Percentiles rank a stretch among this genome's conserved stretches.
Conservation (phyloP, 2,113 vertebrate species). For the Notothenia rossii region DNA sequence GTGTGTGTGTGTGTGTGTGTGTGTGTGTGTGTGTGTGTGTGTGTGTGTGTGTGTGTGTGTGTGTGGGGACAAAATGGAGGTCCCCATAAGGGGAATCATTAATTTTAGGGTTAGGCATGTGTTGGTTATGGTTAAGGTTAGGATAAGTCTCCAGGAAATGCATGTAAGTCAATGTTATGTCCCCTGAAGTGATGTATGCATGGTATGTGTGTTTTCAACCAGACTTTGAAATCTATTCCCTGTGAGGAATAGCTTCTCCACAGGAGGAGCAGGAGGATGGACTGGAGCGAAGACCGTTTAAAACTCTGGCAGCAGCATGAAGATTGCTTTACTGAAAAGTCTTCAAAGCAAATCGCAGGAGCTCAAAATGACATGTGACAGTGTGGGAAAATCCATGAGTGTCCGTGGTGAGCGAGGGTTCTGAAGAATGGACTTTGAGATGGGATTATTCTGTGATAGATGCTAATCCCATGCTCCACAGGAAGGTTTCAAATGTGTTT, state of each 20-base stretch:
- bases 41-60: no score
- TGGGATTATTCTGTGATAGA: not conserved
- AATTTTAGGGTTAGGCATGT: no score
- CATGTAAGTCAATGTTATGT: no score
- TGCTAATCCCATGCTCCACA: not conserved
- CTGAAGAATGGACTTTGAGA: not conserved
- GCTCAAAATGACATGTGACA: not conserved
- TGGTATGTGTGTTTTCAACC: no score
- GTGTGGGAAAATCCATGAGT: not conserved
- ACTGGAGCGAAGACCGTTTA: conserved; percentile 2
- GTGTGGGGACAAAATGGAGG: no score
- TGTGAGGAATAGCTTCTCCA: not conserved
- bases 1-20: no score
- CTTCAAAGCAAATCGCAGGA: conserved; percentile 9
- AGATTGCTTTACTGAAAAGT: conserved; percentile 19
- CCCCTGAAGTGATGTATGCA: no score
- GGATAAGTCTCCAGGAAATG: no score
- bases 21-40: no score
- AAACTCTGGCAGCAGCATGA: not conserved
- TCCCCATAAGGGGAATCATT: no score
- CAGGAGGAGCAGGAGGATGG: not conserved
- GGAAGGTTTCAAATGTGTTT: not conserved
- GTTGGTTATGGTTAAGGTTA: no score
- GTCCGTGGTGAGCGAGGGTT: not conserved
- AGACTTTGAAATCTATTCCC: not conserved